Conservation (phyloP, 1,140 invertebrate genomes). For the Pararge aegeria region DNA sequence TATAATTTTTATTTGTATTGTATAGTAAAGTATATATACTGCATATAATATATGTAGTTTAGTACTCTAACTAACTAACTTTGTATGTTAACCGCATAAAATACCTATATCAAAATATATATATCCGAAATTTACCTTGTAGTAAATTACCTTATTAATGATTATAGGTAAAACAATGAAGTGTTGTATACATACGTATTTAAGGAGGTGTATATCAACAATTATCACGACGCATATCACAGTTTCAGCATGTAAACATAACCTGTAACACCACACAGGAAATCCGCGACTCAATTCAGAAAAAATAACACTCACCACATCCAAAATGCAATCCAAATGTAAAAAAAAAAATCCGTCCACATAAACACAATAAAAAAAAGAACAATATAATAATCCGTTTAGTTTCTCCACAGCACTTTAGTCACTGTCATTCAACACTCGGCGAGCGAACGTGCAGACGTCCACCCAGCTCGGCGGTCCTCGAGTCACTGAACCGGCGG, state of each 20-base stretch:
- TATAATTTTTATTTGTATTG: too few species aligned
- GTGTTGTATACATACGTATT: not conserved
- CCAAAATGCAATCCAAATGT: conserved; percentile 74
- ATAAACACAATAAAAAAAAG: conserved; percentile 47
- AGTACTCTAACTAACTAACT: too few species aligned
- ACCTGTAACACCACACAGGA: conserved; percentile 4
- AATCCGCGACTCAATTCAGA: not conserved
- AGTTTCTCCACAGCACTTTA: conserved; percentile 41
- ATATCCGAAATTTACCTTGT: too few species aligned
- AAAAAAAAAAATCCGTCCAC: conserved; percentile 59
- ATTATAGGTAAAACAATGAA: too few species aligned
- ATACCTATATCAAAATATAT: too few species aligned
- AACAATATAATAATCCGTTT: conserved; percentile 37
- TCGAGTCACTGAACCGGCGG: conserved; percentile 68
- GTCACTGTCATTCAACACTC: conserved; percentile 21
- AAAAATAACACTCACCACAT: conserved; percentile 51
- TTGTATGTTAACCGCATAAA: too few species aligned
- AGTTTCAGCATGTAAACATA: conserved; percentile 16
- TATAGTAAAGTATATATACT: too few species aligned
- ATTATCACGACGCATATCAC: not conserved
- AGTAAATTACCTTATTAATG: too few species aligned
- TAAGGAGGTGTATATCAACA: not conserved
- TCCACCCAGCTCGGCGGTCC: conserved; percentile 39
- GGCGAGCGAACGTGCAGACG: conserved; percentile 36
- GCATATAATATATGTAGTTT: too few species aligned